Evolutionary conservation across 2,113 vertebrate species (phyloP).

Genomic region (Equus quagga): DNA sequence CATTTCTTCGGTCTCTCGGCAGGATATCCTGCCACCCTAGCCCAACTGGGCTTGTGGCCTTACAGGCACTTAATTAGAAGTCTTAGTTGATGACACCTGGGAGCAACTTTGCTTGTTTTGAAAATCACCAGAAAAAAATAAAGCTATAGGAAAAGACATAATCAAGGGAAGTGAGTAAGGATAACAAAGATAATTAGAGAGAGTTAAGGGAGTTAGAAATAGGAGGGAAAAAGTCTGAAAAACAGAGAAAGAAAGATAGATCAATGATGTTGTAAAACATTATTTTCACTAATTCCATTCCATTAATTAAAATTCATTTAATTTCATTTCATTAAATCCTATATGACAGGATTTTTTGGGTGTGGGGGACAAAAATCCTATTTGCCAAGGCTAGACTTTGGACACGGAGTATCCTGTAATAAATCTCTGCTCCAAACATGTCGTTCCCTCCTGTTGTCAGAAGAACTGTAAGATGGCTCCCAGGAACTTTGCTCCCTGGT

Average conservation of each 20-base stretch:
- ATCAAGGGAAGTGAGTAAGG: background rate
- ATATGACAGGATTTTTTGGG: background rate
- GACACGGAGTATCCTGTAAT: background rate
- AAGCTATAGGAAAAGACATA: background rate
- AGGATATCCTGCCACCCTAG: too few relatives aligned
- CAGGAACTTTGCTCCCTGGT: background rate
- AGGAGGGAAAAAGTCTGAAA: background rate
- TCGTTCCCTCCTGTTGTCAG: rapidly evolving
- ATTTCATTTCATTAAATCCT: background rate
- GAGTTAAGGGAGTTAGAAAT: background rate
- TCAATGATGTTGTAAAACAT: background rate
- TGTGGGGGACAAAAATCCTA: background rate
- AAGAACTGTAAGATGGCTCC: background rate
- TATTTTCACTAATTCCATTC: background rate
- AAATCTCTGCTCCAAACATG: background rate
- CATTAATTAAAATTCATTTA: too few relatives aligned
- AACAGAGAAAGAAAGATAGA: background rate
- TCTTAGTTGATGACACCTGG: background rate
- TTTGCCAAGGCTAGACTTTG: background rate
- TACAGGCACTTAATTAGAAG: background rate
- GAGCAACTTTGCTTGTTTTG: background rate
- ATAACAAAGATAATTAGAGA: background rate
- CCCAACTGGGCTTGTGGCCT: too few relatives aligned
- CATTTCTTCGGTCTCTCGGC: too few relatives aligned
- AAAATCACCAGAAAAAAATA: background rate